These are phyloP conservation scores for Phthorimaea operculella DNA, from an alignment of 1,140 invertebrate species.

Conservation along the genomic window DNA sequence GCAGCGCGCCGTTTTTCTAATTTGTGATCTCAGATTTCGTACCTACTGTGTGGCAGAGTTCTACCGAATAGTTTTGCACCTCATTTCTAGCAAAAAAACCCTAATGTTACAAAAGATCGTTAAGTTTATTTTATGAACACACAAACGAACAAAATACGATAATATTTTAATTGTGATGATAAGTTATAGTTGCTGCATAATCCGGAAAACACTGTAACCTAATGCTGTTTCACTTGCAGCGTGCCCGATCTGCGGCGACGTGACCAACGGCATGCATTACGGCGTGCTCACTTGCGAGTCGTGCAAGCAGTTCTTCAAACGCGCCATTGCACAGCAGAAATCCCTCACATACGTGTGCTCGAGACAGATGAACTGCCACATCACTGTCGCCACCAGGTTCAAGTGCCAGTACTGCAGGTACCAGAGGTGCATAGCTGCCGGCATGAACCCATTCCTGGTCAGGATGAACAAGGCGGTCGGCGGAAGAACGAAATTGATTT, in stretches of 20 bases:
- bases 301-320: constrained; percentile 50
- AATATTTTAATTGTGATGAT: too few relatives aligned
- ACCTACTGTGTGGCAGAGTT: too few relatives aligned
- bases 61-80: too few relatives aligned
- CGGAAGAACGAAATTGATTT: not conserved
- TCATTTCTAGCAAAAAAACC: too few relatives aligned
- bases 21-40: too few relatives aligned
- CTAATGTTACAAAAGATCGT: too few relatives aligned
- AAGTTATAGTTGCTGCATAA: too few relatives aligned
- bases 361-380: constrained; percentile 14
- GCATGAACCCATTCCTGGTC: constrained; percentile 34
- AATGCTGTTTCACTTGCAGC: too few relatives aligned
- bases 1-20: too few relatives aligned
- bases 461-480: constrained; percentile 5
- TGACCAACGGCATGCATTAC: constrained; percentile 34
- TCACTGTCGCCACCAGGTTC: constrained; percentile 24
- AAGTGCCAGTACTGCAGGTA: constrained; percentile 38
- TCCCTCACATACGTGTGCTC: constrained; percentile 20
- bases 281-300: constrained; percentile 41
- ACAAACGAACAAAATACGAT: too few relatives aligned
- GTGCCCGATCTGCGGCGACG: constrained; percentile 39
- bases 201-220: too few relatives aligned
- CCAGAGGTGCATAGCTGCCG: constrained; percentile 29
- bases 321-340: constrained; percentile 28
- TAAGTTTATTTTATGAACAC: too few relatives aligned